These are phyloP conservation scores for Elgonia sp. DNA, from an alignment of 2,888 invertebrate genomes.

Conservation along the genomic window DNA sequence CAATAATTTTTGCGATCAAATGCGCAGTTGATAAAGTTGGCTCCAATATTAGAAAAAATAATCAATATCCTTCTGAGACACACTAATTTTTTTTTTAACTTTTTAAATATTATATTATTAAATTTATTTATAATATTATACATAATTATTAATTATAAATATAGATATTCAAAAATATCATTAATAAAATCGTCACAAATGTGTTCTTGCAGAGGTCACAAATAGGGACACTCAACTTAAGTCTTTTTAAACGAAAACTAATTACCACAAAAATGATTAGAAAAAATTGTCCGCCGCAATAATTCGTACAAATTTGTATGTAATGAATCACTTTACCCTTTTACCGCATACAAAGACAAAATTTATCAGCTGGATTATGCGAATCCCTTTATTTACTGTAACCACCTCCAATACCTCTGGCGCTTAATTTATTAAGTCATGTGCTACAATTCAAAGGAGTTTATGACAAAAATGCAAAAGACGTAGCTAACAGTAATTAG, in stretches of 20 bases:
- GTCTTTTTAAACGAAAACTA: constrained; percentile 51
- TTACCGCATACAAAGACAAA: constrained; percentile 39
- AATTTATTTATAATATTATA: no score
- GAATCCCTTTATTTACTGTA: constrained; percentile 65
- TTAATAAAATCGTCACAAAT: no score
- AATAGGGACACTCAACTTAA: not conserved
- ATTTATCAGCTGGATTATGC: constrained; percentile 57
- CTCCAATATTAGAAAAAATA: no score
- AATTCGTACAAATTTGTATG: constrained; percentile 47
- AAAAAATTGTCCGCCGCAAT: constrained; percentile 30
- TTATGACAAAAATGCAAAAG: constrained; percentile 19
- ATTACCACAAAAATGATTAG: constrained; percentile 26
- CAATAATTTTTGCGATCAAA: constrained; percentile 41
- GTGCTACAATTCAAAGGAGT: constrained; percentile 27
- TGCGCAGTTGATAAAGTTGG: no score
- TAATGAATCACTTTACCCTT: constrained; percentile 53
- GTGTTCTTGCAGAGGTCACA: no score
- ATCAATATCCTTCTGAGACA: no score
- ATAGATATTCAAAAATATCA: no score
- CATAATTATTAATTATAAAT: no score
- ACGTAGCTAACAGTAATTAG: not conserved
- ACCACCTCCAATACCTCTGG: constrained; percentile 50
- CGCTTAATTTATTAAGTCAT: constrained; percentile 55
- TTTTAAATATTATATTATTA: no score
- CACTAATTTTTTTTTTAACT: no score